Evolutionary conservation across 1,140 invertebrate species (phyloP).

Genomic region (Drosophila nebulosa): DNA sequence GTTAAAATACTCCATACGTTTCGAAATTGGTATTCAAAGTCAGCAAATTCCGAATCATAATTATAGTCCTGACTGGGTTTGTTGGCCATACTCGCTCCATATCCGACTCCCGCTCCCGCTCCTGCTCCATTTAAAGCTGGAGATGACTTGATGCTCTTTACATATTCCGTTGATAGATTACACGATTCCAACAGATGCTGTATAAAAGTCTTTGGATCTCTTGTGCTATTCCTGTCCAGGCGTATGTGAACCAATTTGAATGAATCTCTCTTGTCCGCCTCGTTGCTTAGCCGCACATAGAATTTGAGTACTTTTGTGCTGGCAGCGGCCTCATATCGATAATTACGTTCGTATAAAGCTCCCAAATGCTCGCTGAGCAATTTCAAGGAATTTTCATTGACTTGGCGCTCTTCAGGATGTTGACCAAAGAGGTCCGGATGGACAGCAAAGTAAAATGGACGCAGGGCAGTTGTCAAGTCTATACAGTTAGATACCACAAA

Average conservation of each 20-base stretch:
- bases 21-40: conserved; percentile 51
- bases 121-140: conserved; percentile 7
- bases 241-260: conserved; percentile 87
- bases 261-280: conserved; percentile 81
- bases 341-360: conserved; percentile 85
- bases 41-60: conserved; percentile 58
- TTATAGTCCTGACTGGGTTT: conserved; percentile 55
- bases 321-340: conserved; percentile 82
- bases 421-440: conserved; percentile 97
- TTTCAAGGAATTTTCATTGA: conserved; percentile 95
- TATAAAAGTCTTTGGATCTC: conserved; percentile 88
- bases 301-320: conserved; percentile 84
- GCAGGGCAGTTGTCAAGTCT: conserved; percentile 92
- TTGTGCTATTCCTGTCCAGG: conserved; percentile 54
- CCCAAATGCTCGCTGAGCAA: conserved; percentile 92
- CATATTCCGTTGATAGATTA: conserved; percentile 90
- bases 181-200: conserved; percentile 89
- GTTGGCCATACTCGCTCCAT: conserved; percentile 23
- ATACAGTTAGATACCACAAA: conserved; percentile 43
- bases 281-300: conserved; percentile 86
- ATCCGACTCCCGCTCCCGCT: not conserved
- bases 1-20: conserved; percentile 25
- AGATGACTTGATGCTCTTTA: conserved; percentile 85
- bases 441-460: conserved; percentile 96
- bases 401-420: conserved; percentile 92